Evolutionary conservation across 2,888 invertebrate genomes (phyloP), one percentile per base, ranked within the genome.

Genomic region (Halictus ligatus): DNA sequence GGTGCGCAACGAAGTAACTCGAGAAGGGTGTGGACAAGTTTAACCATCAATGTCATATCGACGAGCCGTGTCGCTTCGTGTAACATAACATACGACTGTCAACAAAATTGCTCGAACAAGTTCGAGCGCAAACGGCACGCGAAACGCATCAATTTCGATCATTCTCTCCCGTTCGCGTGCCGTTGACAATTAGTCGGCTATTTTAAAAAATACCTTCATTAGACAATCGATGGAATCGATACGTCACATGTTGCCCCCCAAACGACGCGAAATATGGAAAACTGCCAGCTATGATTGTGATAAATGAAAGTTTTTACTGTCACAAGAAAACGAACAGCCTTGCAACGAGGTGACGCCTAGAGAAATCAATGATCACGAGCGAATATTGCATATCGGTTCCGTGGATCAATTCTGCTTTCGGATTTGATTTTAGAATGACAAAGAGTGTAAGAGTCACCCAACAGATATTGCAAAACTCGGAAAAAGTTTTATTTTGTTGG

Each of bases 261-360:
- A 21, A 69, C 35, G 35, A 21, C 8, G 4, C 18, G 69, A 69
- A 69, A 35, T 21, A 69, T 35, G 40, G 69, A 43, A 43, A 69
- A 35, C 69, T n/a, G 6, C n/a, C 12, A 12, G 6, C 43, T 43
- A n/a, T 6, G 43, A 40, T 40, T 69, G 12, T 69, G 69, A 69
- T 43, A 43, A 43, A 69, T 40, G 69, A 69, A 69, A 69, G 69
- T 69, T 69, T 69, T 12, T 69, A 69, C 5, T 43, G 69, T 69
- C 69, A 43, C 12, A 12, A 69, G 12, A n/a, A 69, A 43, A 21
- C 21, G 10, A 21, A 54, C 69, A 69, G 21, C 69, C 69, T 69
- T 69, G 40, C 12, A 3, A 12, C 43, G 43, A 40, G 69, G n/a
- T n/a, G 40, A 43, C 69, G 21, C n/a, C 3, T 5, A 10, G 40